These are phyloP conservation scores for Drosophila azteca DNA, from an alignment of 1,140 invertebrate species.

Conservation along the genomic window DNA sequence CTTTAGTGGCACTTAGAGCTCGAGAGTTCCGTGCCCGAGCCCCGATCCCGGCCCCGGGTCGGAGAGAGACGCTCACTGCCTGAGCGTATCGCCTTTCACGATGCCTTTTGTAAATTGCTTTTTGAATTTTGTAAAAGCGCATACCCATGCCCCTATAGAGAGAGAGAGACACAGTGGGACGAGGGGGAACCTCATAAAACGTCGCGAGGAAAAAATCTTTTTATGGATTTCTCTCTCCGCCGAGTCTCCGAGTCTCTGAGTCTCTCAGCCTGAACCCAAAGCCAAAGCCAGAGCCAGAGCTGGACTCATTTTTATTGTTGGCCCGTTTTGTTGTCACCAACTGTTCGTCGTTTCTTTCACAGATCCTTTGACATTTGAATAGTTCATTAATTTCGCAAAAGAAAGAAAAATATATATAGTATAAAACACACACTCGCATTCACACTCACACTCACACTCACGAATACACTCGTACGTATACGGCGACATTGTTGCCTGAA, in stretches of 20 bases:
- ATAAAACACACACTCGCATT: slow-evolving; percentile 64
- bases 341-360: slow-evolving; percentile 65
- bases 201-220: slow-evolving; percentile 66
- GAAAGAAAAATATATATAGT: slow-evolving; percentile 44
- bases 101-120: slow-evolving; percentile 81
- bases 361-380: slow-evolving; percentile 82
- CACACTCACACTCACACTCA: slow-evolving; percentile 45
- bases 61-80: slow-evolving; percentile 4
- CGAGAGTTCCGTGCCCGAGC: slow-evolving; percentile 10
- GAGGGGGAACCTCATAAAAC: slow-evolving; percentile 60
- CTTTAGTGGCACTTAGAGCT: slow-evolving; percentile 74
- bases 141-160: slow-evolving; percentile 17
- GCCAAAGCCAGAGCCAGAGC: slow-evolving; percentile 6
- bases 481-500: slow-evolving; percentile 34
- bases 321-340: slow-evolving; percentile 68
- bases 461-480: not conserved
- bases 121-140: slow-evolving; percentile 80
- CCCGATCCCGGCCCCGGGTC: not conserved
- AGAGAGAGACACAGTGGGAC: slow-evolving; percentile 11
- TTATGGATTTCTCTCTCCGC: slow-evolving; percentile 74
- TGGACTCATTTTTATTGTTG: slow-evolving; percentile 79
- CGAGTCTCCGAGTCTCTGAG: too few species aligned
- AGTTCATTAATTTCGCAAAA: slow-evolving; percentile 80
- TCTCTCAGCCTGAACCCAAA: too few species aligned
- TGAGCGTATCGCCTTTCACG: slow-evolving; percentile 76